phyloP scores from a whole-genome alignment of 2,113 vertebrate genomes.

The Eudyptes chrysolophus region DNA sequence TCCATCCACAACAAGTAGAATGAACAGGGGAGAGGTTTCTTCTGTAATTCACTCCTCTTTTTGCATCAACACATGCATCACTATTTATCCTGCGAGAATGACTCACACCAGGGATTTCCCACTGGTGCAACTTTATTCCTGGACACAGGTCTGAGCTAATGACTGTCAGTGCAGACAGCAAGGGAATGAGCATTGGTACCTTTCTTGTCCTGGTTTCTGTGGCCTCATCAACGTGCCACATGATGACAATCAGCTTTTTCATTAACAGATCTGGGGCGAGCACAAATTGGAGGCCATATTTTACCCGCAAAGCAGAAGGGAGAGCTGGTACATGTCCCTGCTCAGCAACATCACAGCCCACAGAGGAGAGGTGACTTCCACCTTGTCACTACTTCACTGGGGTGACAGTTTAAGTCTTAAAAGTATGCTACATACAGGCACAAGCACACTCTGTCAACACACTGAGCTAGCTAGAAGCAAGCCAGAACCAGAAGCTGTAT shows the following conservation, averaged over 20 bases:
- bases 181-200: not conserved
- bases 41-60: not conserved
- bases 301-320: not conserved
- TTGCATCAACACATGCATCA: not conserved
- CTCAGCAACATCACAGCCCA: not conserved
- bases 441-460: not conserved
- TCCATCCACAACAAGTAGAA: rapidly evolving
- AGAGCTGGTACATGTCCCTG: not conserved
- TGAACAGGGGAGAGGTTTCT: not conserved
- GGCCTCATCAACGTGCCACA: not conserved
- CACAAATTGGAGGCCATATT: not conserved
- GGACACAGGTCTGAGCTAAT: not conserved
- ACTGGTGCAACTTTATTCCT: not conserved
- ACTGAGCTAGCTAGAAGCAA: not conserved
- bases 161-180: not conserved
- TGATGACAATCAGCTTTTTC: not conserved
- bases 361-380: not conserved
- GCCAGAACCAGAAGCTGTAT: not conserved
- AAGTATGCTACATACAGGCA: not conserved
- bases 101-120: not conserved
- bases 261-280: not conserved
- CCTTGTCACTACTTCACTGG: not conserved
- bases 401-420: not conserved
- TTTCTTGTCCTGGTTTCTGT: not conserved
- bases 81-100: not conserved